Conservation (phyloP, 2,888 invertebrate species). For the Cistogaster globosa region DNA sequence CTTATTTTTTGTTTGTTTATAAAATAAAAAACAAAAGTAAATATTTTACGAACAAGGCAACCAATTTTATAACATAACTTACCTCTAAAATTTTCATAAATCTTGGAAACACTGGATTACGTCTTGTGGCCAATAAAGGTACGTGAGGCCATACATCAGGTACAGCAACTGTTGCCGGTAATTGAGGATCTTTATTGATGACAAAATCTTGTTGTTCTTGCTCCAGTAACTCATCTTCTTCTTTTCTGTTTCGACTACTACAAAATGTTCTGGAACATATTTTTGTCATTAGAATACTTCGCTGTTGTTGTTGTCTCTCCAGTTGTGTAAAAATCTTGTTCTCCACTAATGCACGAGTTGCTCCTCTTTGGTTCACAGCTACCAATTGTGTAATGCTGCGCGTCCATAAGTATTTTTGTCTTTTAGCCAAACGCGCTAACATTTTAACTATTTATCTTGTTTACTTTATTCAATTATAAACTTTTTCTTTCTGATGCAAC, state of each 20-base stretch:
- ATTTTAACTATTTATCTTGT: constrained; percentile 63
- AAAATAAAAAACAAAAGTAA: background rate
- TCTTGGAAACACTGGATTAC: constrained; percentile 98
- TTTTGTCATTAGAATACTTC: constrained; percentile 32
- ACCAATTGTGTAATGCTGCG: constrained; percentile 71
- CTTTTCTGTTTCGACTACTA: constrained; percentile 69
- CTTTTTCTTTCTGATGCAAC: constrained; percentile 51
- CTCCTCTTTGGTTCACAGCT: constrained; percentile 25
- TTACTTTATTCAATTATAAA: background rate
- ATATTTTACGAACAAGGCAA: background rate
- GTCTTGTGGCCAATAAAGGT: constrained; percentile 95
- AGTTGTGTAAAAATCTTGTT: constrained; percentile 59
- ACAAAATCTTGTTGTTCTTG: constrained; percentile 72
- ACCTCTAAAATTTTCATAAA: constrained; percentile 99
- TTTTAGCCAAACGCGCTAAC: constrained; percentile 72
- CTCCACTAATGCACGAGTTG: constrained; percentile 47
- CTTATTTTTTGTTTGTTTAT: constrained; percentile 81
- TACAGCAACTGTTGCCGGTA: constrained; percentile 95
- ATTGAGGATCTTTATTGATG: constrained; percentile 76
- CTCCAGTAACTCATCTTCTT: constrained; percentile 73
- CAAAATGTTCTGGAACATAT: constrained; percentile 73
- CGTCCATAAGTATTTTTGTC: constrained; percentile 48
- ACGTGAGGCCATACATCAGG: constrained; percentile 98
- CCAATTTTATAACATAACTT: constrained; percentile 55
- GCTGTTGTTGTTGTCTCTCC: constrained; percentile 54